Evolutionary conservation across 2,797 vertebrate genomes (phyloP).

Genomic region (Novumbra hubbsi): DNA sequence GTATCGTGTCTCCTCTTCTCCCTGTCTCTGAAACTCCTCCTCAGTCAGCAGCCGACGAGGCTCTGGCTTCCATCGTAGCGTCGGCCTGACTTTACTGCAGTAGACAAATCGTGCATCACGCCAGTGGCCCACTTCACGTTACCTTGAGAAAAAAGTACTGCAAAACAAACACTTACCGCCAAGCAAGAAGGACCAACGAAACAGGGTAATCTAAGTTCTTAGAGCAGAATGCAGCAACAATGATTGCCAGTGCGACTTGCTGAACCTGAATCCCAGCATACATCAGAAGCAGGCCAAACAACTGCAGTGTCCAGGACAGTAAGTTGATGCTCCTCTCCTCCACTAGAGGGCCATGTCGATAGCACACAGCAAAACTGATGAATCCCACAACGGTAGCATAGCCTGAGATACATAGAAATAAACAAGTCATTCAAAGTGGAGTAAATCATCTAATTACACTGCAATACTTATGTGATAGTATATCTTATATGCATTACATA

Average conservation of each 20-base stretch:
- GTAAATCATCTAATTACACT: no score
- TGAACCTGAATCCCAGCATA: slow-evolving; percentile 88
- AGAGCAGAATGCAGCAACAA: slow-evolving; percentile 79
- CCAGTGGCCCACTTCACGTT: no score
- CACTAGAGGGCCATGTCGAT: slow-evolving; percentile 89
- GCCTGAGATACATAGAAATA: slow-evolving; percentile 63
- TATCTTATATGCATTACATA: slow-evolving; percentile 53
- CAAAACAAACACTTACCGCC: slow-evolving; percentile 58
- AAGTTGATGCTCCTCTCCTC: slow-evolving; percentile 90
- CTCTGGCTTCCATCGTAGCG: slow-evolving; percentile 61
- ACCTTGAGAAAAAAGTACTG: neutral
- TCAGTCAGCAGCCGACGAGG: slow-evolving; percentile 86
- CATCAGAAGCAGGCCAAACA: slow-evolving; percentile 86
- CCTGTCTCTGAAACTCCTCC: slow-evolving; percentile 88
- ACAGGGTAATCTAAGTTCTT: slow-evolving; percentile 89
- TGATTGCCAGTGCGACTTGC: slow-evolving; percentile 79
- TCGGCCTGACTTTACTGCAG: slow-evolving; percentile 73
- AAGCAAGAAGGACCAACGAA: slow-evolving; percentile 41
- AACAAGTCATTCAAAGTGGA: neutral
- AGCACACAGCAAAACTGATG: slow-evolving; percentile 90
- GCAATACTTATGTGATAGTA: neutral
- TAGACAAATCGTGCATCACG: neutral
- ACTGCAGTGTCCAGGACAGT: slow-evolving; percentile 91
- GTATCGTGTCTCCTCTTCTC: slow-evolving; percentile 82
- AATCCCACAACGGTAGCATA: slow-evolving; percentile 84